Base-by-base conservation (phyloP, 2,797 vertebrate genomes). In the Myotis planiceps region DNA sequence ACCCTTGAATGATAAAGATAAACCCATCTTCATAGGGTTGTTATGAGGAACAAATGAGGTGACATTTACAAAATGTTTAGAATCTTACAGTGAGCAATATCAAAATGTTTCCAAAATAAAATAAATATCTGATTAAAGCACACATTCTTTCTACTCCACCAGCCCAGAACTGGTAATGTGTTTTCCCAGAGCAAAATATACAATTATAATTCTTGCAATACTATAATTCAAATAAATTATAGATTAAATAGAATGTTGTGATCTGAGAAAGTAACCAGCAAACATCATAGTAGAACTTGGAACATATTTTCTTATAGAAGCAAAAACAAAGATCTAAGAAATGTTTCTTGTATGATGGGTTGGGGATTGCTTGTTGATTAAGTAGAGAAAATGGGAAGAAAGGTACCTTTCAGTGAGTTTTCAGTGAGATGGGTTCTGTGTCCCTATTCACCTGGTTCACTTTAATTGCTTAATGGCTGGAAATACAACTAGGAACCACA, bases 121-220 rank as follows among this genome's bases (percentile, higher is more conserved):
- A 47, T 51, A 68, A 45, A 16, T 49, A 58, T 53, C 72, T 80
- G 42, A 91, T 51, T 74, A 85, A 72, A 94, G 19, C 10, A 32
- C 3, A 63, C 34, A 85, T 58, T 87, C 47, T 82, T 87, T 91
- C 18, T 37, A 49, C 42, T 90, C 19, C 19, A 68, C 14, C 34
- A 85, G 15, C 55, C 9, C n/a, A 82, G 76, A 90, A 85, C 18
- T 66, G 6, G 3, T 49, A 60, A 79, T 75, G 2, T 19, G 87
- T 74, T 95, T 96, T 85, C 27, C 49, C n/a, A 80, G n/a, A 63
- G 29, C 4, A 84, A 88, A 68, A 81, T 76, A 90, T 25, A 55
- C 53, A 55, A 55, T 55, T 25, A 55, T 9, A 55, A 55, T 10
- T 55, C 21, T 55, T 55, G 23, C 23, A 25, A 55, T 55, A 55